Percentiles rank a stretch among this genome's conserved stretches.
phyloP scores from a whole-genome alignment of 2,888 invertebrate genomes.

The Drosophila falleni region DNA sequence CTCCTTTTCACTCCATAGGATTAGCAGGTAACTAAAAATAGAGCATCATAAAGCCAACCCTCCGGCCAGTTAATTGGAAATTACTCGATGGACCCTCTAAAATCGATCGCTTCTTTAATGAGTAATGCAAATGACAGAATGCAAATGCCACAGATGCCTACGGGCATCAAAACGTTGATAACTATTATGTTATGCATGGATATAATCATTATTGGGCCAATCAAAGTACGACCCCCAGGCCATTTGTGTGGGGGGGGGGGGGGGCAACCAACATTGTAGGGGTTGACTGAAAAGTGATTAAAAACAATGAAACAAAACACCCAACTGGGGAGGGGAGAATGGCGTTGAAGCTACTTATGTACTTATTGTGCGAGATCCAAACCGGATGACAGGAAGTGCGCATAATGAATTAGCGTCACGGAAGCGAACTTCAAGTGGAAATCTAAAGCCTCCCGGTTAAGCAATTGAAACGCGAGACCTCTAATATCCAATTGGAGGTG shows the following conservation, averaged over 20 bases:
- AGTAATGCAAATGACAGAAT: constrained; percentile 38
- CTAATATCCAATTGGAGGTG: constrained; percentile 24
- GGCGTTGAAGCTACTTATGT: not conserved
- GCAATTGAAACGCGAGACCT: constrained; percentile 19
- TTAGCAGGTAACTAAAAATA: constrained; percentile 28
- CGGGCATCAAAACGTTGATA: constrained; percentile 32
- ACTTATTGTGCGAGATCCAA: constrained; percentile 1
- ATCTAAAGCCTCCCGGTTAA: constrained; percentile 28
- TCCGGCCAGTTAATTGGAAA: constrained; percentile 3
- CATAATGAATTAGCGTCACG: constrained; percentile 75
- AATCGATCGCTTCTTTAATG: constrained; percentile 41
- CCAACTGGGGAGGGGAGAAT: not conserved
- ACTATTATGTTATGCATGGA: constrained; percentile 44
- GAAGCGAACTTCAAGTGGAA: constrained; percentile 56
- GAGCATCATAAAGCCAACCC: not conserved
- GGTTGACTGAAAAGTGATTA: constrained; percentile 67
- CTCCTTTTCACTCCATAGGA: not conserved
- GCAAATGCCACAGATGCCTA: constrained; percentile 33
- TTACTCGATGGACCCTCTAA: not conserved
- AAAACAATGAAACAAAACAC: constrained; percentile 64
- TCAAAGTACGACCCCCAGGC: constrained; percentile 46
- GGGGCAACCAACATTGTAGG: not conserved
- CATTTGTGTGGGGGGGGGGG: not conserved
- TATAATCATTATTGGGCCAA: constrained; percentile 60
- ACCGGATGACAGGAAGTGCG: constrained; percentile 73